Base-by-base conservation (phyloP, 2,888 invertebrate species). In the Aproaerema taeniolella region DNA sequence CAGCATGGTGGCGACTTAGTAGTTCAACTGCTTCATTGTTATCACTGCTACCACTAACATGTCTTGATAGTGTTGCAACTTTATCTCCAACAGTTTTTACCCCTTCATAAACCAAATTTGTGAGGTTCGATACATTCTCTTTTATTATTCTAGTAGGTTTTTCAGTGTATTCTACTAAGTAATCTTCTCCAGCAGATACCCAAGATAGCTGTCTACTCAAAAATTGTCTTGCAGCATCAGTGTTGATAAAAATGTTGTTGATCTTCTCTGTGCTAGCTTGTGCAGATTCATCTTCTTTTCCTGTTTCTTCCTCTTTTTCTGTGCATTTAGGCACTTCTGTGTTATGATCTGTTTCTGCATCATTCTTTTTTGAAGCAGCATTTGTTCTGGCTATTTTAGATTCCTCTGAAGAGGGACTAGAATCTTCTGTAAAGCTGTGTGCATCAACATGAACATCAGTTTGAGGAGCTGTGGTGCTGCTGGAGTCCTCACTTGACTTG, bases 151-250 rank as follows among this genome's bases (percentile, higher is more conserved):
- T 88, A 3, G 91, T 90, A 9, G 91, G 90, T 61, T 89, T 90
- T 51, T 91, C 91, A 20, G 90, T 88, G 53, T 89, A 90, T 60
- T 92, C 91, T 13, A 89, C 88, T 34, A 91, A 68, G 55, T 91
- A 88, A 57, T 92, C 91, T 64, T 92, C 92, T 32, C 91, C 90
- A 6, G 88, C 85, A 7, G 92, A 91, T 37, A 93, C 91, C 90
- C 92, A 92, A 1, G 92, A 92, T 12, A 93, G 75, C 58, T 94
- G 94, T 52, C 91, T 88, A 11, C 92, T 92, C 36, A 94, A 71
- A 73, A 92, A 94, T 55, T 94, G 92, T 55, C 90, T 89, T 2
- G 94, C 93, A 31, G 92, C 92, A 77, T 92, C 92, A 16, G 93
- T 92, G 63, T 93, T 93, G n/a, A 93, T 90, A 63, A 93, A 91